Conservation (phyloP, 2,113 vertebrate genomes). For the Apeltes quadracus region DNA sequence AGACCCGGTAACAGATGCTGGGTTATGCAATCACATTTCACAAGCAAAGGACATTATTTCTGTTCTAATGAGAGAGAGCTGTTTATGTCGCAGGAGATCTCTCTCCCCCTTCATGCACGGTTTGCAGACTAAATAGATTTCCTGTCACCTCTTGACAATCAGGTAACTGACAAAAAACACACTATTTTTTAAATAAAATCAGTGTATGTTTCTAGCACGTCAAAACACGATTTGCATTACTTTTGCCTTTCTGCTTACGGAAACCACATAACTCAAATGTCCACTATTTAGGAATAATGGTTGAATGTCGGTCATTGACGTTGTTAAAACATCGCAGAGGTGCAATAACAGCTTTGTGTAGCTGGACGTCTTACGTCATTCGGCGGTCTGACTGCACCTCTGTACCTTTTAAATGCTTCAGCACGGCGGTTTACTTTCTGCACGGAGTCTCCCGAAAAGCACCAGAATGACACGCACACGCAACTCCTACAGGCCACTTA, state of each 20-base stretch:
- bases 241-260: not conserved
- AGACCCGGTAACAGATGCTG: not conserved
- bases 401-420: constrained; percentile 12
- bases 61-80: not conserved
- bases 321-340: not conserved
- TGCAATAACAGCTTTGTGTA: not conserved
- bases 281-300: not conserved
- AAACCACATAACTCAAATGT: constrained; percentile 2
- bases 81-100: not conserved
- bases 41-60: not conserved
- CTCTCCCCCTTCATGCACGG: not conserved
- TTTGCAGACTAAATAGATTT: not conserved
- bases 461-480: not conserved
- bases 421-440: constrained; percentile 22
- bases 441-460: constrained; percentile 35
- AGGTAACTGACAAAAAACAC: not conserved
- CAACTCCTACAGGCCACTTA: constrained; percentile 39
- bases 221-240: constrained; percentile 1
- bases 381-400: constrained; percentile 4
- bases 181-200: not conserved
- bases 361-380: not conserved
- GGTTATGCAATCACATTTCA: not conserved
- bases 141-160: constrained; percentile 14
- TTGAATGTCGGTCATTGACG: not conserved
- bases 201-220: not conserved